Base-by-base conservation (phyloP, 2,888 invertebrate genomes). In the Orthonychiurus folsomi region DNA sequence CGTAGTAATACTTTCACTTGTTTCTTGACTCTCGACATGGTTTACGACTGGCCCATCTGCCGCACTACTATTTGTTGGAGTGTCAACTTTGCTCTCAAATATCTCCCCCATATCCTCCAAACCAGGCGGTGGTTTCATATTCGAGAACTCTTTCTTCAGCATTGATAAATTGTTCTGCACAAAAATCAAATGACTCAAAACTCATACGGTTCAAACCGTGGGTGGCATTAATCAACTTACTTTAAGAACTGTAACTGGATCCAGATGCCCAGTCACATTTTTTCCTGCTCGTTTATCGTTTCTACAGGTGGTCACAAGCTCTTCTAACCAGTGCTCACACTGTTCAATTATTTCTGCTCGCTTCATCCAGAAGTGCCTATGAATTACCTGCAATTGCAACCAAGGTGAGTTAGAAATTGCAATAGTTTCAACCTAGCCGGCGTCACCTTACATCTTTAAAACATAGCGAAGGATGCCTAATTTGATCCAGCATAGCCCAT, bases 401-500 rank as follows among this genome's bases (percentile, higher is more conserved):
- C 25, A n/a, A 63, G 25, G 5, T 23, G n/a, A 48, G n/a, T 48
- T 48, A 48, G 15, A 48, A 53, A 53, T 53, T 20, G 9, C 20
- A 12, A 48, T 12, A 48, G n/a, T 48, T 48, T 48, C 48, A 15
- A 15, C 48, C 48, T 48, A 12, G 12, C n/a, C 15, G n/a, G n/a
- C n/a, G n/a, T 48, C 48, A n/a, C 9, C 75, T 75, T 75, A 88
- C 89, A 80, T 93, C 89, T 78, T 87, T 88, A 78, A 95, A 94
- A 79, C 93, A 93, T 50, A 89, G 86, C 76, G 89, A 89, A 3
- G 94, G 92, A 79, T 88, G 88, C 64, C 87, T 80, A 71, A 95
- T 84, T 77, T 93, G 93, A 79, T 95, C 93, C 67, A 95, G 81
- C 92, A 95, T 94, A 69, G 92, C 94, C 94, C 93, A 95, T 76